Base-by-base conservation (phyloP, 2,797 vertebrate genomes). In the Malurus splendens region DNA sequence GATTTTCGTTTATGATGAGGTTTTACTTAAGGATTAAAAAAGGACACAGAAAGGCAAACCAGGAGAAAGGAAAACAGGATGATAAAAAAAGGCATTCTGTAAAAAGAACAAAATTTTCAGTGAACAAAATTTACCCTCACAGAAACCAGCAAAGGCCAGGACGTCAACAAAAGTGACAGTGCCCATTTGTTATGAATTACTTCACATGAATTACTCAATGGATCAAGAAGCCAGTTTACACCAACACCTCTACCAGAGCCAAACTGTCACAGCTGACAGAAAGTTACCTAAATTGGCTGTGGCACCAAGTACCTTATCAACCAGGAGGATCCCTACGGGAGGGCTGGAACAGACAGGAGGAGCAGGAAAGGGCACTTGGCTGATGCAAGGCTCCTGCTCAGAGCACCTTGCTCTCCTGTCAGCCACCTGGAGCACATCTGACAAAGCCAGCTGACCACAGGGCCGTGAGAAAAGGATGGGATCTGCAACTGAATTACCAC, bases 401-500 rank as follows among this genome's bases (percentile, higher is more conserved):
- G n/a, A 71, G 51, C 32, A 87, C 80, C 64, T 73, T 1, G 1
- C 56, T 83, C 57, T 83, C 73, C 64, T 7, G 1, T 68, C 57
- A 82, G 61, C 50, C 60, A 44, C 68, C n/a, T 28, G 18, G 54
- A 54, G 73, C 77, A 68, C 4, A 1, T 12, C 84, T 74, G 66
- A 54, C 86, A 77, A 33, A 86, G 72, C 33, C 6, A 4, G 28
- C 6, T 86, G 72, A 90, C 84, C 76, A 57, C 73, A 81, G 72
- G 72, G 84, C 89, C 2, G 10, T 87, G 92, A 90, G 94, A 90
- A 91, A 93, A 90, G 65, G 77, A 84, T 3, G 7, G 72, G 50
- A 88, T 52, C 81, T 77, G 66, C 60, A 87, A n/a, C 32, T 18
- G 38, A 71, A 74, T 86, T 60, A 68, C 77, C 74, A 81, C 85